These are phyloP conservation scores for Enoplosus armatus DNA, from an alignment of 2,797 vertebrate genomes.

Conservation along the genomic window DNA sequence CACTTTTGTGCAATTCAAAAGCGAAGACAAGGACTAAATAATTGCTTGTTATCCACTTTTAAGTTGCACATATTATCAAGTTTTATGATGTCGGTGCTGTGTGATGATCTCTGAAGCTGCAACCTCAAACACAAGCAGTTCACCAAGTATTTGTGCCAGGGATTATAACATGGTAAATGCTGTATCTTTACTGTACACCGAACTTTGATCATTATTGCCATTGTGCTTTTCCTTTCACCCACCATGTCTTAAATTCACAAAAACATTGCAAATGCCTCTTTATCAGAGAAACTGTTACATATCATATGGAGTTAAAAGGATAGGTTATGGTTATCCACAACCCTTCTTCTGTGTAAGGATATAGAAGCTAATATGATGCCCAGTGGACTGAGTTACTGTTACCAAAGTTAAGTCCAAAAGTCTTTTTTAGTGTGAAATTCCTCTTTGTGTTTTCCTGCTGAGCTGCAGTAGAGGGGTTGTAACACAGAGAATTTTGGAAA, in stretches of 20 bases:
- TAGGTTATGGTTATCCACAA: conserved; percentile 5
- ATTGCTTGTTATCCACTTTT: conserved; percentile 10
- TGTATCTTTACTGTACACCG: not conserved
- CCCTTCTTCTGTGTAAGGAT: not conserved
- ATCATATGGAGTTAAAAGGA: not conserved
- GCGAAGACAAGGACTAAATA: not conserved
- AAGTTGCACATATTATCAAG: not conserved
- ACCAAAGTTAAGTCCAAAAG: not conserved
- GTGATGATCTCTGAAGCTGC: not conserved
- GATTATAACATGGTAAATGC: not conserved
- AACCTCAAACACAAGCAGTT: conserved; percentile 16
- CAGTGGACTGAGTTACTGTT: not conserved
- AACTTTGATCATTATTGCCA: conserved; percentile 14
- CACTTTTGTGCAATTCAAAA: conserved; percentile 9
- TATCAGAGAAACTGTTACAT: not conserved
- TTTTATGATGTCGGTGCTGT: not conserved
- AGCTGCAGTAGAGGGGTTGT: not conserved
- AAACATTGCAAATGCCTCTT: conserved; percentile 16
- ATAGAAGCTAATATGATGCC: not conserved
- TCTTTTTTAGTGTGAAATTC: not conserved
- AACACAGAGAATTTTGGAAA: not conserved
- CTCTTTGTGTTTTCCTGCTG: not conserved
- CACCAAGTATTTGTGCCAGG: conserved; percentile 6
- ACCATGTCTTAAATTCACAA: conserved; percentile 6
- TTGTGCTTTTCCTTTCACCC: conserved; percentile 22